Percentiles rank a stretch among this genome's conserved stretches.
These are phyloP conservation scores for Hydriomena furcata DNA, from an alignment of 2,888 invertebrate genomes.

Conservation along the genomic window DNA sequence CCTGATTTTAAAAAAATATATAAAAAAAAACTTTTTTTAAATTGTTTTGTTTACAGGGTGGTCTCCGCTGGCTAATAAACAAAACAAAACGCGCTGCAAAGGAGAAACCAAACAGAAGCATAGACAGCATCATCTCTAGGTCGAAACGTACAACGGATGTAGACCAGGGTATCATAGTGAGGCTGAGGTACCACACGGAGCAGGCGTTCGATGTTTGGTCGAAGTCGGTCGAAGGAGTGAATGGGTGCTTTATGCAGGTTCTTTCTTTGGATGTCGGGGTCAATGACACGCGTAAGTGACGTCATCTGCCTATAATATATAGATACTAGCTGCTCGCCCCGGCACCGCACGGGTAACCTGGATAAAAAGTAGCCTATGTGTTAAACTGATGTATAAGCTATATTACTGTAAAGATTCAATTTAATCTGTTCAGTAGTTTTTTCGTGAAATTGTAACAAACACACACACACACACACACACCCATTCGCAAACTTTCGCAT, in stretches of 20 bases:
- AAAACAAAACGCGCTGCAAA: conserved; percentile 47
- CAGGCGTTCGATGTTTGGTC: conserved; percentile 72
- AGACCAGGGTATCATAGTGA: conserved; percentile 48
- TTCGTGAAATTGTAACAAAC: no score
- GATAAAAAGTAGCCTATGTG: no score
- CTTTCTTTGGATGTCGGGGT: conserved; percentile 61
- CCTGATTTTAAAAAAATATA: no score
- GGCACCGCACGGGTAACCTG: no score
- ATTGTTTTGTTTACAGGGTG: conserved; percentile 48
- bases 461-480: no score
- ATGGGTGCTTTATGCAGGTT: conserved; percentile 69
- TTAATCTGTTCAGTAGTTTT: no score
- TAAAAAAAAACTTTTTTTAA: no score
- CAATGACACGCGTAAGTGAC: conserved; percentile 63
- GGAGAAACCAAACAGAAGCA: conserved; percentile 15
- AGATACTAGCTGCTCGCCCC: no score
- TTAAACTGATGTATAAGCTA: no score
- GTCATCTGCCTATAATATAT: neutral
- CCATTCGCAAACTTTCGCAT: no score
- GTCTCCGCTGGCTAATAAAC: conserved; percentile 66
- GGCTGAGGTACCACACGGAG: conserved; percentile 65
- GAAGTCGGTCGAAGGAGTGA: conserved; percentile 52
- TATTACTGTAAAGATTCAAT: no score
- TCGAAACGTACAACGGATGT: neutral
- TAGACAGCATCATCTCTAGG: neutral